Evolutionary conservation across 2,113 vertebrate species (phyloP).

Genomic region (Beaufortia kweichowensis): DNA sequence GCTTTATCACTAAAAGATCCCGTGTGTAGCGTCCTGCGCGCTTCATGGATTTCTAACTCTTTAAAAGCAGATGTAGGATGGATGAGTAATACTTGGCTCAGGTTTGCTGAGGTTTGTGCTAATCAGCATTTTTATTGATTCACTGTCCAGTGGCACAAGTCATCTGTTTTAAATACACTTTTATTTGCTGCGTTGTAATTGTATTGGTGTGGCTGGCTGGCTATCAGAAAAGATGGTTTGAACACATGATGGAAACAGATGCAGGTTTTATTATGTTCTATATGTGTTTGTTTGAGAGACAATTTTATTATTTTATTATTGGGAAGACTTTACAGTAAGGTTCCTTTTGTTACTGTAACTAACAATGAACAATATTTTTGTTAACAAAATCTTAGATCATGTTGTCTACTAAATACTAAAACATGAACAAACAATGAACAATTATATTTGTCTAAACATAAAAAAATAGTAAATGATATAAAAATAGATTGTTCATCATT

Average conservation of each 20-base stretch:
- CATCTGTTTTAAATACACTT: slow-evolving; percentile 31
- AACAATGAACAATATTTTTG: too few species aligned
- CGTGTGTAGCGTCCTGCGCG: neutral
- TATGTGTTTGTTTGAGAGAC: too few species aligned
- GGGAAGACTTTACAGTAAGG: too few species aligned
- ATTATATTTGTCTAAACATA: too few species aligned
- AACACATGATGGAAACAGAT: neutral
- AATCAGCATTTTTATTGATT: slow-evolving; percentile 32
- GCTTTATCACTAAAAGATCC: slow-evolving; percentile 27
- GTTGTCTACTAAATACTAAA: too few species aligned
- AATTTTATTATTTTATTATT: too few species aligned
- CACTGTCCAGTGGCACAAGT: slow-evolving; percentile 12
- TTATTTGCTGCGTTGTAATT: slow-evolving; percentile 2
- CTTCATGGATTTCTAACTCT: slow-evolving; percentile 10
- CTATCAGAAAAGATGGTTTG: neutral
- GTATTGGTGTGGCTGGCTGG: neutral
- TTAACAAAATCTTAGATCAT: too few species aligned
- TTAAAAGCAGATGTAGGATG: slow-evolving; percentile 9
- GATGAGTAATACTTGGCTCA: slow-evolving; percentile 14
- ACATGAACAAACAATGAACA: neutral
- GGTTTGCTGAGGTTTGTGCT: slow-evolving; percentile 21
- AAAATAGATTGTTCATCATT: too few species aligned
- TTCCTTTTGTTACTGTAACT: too few species aligned
- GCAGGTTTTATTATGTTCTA: too few species aligned
- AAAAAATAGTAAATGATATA: too few species aligned